Evolutionary conservation across 23 tunicate genomes (phyloP).

Genomic region (Styela clava): DNA sequence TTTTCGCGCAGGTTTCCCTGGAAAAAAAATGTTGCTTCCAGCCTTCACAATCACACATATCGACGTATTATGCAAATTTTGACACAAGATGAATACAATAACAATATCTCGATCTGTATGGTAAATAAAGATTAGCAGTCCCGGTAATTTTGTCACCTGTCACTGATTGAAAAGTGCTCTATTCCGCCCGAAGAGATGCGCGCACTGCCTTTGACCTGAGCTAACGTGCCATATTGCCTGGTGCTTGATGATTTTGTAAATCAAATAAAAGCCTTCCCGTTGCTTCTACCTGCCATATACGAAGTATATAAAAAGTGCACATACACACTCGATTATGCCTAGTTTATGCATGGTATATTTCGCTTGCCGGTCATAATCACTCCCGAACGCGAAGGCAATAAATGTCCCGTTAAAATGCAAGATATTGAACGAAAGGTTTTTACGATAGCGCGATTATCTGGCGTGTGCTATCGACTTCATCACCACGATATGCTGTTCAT

Average conservation of each 20-base stretch:
- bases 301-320: too few relatives aligned
- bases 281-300: not conserved
- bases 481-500: too few relatives aligned
- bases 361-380: too few relatives aligned
- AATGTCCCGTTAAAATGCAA: not conserved
- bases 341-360: too few relatives aligned
- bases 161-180: not conserved
- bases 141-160: not conserved
- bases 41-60: too few relatives aligned
- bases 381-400: not conserved
- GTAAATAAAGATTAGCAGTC: not conserved
- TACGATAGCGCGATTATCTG: not conserved
- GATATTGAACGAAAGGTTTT: not conserved
- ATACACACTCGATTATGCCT: too few relatives aligned
- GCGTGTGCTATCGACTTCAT: too few relatives aligned
- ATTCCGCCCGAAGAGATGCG: not conserved
- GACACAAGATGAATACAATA: not conserved
- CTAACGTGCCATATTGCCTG: not conserved
- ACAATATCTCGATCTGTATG: not conserved
- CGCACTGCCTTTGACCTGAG: not conserved
- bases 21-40: too few relatives aligned
- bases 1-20: too few relatives aligned
- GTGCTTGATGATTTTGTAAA: not conserved
- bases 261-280: not conserved
- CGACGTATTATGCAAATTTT: not conserved